Evolutionary conservation across 2,113 vertebrate species (phyloP).

Genomic region (Petaurus breviceps): DNA sequence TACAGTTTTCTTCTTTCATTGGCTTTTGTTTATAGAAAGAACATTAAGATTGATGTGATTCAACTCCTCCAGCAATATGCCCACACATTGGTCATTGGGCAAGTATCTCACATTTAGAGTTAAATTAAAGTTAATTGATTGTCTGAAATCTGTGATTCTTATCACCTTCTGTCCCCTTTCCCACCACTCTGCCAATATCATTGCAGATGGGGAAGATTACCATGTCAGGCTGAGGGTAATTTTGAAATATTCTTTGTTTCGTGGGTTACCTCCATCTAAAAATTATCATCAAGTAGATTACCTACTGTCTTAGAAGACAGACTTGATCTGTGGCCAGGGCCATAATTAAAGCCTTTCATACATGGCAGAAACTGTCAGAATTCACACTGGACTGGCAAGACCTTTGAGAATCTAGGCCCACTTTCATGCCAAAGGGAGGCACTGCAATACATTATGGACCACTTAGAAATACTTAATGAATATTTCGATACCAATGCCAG

Average conservation of each 20-base stretch:
- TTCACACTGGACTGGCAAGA: background rate
- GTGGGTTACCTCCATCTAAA: background rate
- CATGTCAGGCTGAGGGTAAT: background rate
- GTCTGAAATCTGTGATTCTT: background rate
- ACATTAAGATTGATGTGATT: background rate
- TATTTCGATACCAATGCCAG: background rate
- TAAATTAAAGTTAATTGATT: background rate
- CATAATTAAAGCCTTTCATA: background rate
- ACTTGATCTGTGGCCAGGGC: background rate
- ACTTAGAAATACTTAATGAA: background rate
- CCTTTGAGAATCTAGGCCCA: background rate
- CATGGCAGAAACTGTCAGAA: background rate
- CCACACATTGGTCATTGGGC: background rate
- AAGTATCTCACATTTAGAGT: background rate
- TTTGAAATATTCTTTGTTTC: background rate
- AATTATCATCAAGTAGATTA: background rate
- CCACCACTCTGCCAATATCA: background rate
- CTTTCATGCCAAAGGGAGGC: background rate
- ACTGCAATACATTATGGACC: background rate
- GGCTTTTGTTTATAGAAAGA: background rate
- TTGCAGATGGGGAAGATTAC: background rate
- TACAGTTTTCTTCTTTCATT: background rate
- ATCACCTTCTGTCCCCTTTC: background rate
- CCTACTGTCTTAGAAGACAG: background rate
- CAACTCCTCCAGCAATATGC: background rate